Evolutionary conservation across 2,797 vertebrate genomes (phyloP).

Genomic region (Eospalax fontanierii): DNA sequence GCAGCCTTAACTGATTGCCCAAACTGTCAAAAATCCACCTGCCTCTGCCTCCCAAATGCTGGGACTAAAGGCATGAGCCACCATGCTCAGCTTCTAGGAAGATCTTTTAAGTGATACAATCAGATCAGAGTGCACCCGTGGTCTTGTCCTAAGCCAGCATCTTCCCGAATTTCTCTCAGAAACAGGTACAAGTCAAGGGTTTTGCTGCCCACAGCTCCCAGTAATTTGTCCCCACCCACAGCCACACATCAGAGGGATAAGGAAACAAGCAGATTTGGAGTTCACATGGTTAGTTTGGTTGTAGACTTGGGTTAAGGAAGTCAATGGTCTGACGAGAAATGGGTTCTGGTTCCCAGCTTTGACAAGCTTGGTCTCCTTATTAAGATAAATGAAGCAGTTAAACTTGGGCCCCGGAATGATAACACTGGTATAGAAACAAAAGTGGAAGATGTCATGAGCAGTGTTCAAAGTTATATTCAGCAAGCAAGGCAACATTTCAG

Average conservation of each 20-base stretch:
- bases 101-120: neutral
- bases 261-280: neutral
- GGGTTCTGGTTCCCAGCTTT: constrained; percentile 13
- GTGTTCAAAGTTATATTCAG: neutral
- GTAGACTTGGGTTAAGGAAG: neutral
- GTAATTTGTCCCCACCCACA: neutral
- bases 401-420: neutral
- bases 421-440: neutral
- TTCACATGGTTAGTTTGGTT: neutral
- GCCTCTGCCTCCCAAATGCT: too few relatives aligned
- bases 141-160: neutral
- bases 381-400: constrained; percentile 15
- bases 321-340: neutral
- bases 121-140: neutral
- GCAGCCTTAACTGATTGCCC: too few relatives aligned
- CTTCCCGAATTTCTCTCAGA: neutral
- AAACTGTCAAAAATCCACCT: too few relatives aligned
- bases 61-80: too few relatives aligned
- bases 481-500: neutral
- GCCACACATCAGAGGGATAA: neutral
- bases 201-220: neutral
- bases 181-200: neutral
- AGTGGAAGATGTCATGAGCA: neutral
- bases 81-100: neutral
- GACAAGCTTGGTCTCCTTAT: constrained; percentile 27